Evolutionary conservation across 2,888 invertebrate species (phyloP).

Genomic region (Microctonus aethiopoides): DNA sequence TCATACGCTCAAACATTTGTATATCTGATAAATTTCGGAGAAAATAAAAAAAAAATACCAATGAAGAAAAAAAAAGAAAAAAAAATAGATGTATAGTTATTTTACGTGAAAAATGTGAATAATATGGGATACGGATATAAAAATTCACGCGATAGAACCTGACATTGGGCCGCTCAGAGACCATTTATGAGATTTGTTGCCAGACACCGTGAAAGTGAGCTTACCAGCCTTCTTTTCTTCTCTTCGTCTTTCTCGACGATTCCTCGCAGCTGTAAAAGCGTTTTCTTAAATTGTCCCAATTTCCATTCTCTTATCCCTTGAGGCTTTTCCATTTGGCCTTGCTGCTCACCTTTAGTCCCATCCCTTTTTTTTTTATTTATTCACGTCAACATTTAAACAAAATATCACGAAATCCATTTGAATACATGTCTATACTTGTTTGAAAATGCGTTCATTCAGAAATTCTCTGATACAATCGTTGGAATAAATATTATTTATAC

Average conservation of each 20-base stretch:
- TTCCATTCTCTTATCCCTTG: slow-evolving; percentile 31
- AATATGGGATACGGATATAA: slow-evolving; percentile 17
- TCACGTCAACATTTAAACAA: not conserved
- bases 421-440: not conserved
- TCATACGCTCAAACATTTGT: not conserved
- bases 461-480: too few relatives aligned
- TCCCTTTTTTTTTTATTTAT: not conserved
- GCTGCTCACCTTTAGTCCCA: not conserved
- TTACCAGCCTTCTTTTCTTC: slow-evolving; percentile 18
- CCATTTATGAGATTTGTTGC: slow-evolving; percentile 51
- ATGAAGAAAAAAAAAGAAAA: not conserved
- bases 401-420: not conserved
- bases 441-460: too few relatives aligned
- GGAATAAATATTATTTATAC: too few relatives aligned
- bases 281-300: slow-evolving; percentile 39
- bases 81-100: not conserved
- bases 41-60: not conserved
- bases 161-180: slow-evolving; percentile 1
- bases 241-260: slow-evolving; percentile 4
- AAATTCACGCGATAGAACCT: slow-evolving; percentile 19
- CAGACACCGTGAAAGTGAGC: slow-evolving; percentile 52
- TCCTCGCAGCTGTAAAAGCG: slow-evolving; percentile 25
- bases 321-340: slow-evolving; percentile 1
- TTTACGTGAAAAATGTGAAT: slow-evolving; percentile 10
- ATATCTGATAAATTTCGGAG: not conserved